A percentile compares a stretch with the other conserved stretches of the same genome.
Conservation (phyloP, 2,797 vertebrate species). For the Eulemur albifrons region DNA sequence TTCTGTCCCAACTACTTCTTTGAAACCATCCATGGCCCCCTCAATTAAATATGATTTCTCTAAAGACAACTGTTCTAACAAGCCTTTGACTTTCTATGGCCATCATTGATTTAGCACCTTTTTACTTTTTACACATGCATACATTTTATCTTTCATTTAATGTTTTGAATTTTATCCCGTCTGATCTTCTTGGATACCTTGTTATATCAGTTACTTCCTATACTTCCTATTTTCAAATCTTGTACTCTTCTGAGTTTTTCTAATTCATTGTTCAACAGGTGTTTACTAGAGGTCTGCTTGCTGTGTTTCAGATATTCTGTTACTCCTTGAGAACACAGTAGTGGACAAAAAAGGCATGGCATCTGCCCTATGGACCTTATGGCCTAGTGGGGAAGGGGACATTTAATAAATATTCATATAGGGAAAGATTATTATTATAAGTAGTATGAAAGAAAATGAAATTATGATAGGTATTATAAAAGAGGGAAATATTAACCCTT, state of each 20-base stretch:
- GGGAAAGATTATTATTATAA: background rate
- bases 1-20: background rate
- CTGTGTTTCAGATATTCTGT: background rate
- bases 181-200: background rate
- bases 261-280: background rate
- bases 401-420: background rate
- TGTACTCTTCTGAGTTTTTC: background rate
- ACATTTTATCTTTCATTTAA: background rate
- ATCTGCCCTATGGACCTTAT: background rate
- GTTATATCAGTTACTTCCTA: background rate
- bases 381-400: background rate
- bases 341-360: background rate
- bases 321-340: background rate
- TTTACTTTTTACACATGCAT: background rate
- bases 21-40: background rate
- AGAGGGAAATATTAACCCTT: background rate
- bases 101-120: background rate
- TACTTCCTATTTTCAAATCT: background rate
- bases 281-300: background rate
- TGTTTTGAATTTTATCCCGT: background rate
- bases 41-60: conserved; percentile 1
- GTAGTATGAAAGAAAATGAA: background rate
- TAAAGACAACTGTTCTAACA: background rate
- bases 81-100: background rate
- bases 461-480: background rate